These are phyloP conservation scores for Centropyge bicolor DNA, from an alignment of 2,797 vertebrate species.

Conservation along the genomic window DNA sequence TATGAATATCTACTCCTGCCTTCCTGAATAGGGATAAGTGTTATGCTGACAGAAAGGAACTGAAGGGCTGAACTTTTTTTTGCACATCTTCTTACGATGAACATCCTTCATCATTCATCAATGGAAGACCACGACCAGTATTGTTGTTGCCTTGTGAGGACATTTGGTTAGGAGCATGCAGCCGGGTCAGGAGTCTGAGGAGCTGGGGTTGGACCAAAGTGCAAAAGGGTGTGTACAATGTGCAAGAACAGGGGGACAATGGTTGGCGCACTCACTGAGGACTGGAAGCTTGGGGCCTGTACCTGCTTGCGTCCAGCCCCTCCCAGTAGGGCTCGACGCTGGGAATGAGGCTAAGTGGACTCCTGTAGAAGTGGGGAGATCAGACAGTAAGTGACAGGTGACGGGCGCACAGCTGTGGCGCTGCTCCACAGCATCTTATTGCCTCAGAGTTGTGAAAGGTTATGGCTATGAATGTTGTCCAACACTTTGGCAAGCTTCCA, in stretches of 20 bases:
- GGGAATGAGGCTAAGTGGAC: constrained; percentile 83
- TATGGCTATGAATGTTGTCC: neutral
- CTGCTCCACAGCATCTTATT: neutral
- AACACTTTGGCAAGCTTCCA: neutral
- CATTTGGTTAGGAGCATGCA: constrained; percentile 64
- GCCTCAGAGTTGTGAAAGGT: neutral
- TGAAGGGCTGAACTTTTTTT: neutral
- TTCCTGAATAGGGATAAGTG: neutral
- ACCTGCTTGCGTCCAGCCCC: constrained; percentile 81
- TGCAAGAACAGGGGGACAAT: constrained; percentile 61
- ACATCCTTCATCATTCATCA: constrained; percentile 16
- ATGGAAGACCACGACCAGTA: constrained; percentile 30
- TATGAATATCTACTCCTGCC: neutral
- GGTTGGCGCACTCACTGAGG: constrained; percentile 84
- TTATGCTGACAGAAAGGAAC: neutral
- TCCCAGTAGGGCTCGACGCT: constrained; percentile 84
- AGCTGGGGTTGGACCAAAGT: constrained; percentile 55
- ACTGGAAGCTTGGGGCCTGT: constrained; percentile 77
- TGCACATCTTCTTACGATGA: constrained; percentile 14
- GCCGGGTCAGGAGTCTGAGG: constrained; percentile 53
- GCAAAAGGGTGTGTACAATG: constrained; percentile 53
- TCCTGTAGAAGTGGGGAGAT: constrained; percentile 80
- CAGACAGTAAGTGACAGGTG: constrained; percentile 56
- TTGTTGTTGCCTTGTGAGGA: constrained; percentile 60
- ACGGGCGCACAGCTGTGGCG: neutral